Conservation (phyloP, 2,113 vertebrate genomes). For the Xiphophorus hellerii region DNA sequence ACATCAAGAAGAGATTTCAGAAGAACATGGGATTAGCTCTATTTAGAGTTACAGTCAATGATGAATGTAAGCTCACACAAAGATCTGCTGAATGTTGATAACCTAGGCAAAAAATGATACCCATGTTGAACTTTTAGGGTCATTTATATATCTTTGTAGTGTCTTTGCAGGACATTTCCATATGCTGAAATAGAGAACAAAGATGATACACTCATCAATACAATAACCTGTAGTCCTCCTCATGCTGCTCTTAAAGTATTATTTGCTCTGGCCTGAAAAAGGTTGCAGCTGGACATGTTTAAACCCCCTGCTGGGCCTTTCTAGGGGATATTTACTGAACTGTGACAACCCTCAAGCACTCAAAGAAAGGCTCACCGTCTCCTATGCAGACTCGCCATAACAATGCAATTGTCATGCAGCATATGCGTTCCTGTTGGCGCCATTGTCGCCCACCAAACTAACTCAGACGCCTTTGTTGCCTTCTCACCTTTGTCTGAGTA, state of each 20-base stretch:
- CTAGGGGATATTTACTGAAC: conserved; percentile 53
- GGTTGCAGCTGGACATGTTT: conserved; percentile 50
- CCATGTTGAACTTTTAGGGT: conserved; percentile 9
- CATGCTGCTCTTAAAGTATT: conserved; percentile 34
- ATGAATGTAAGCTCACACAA: not conserved
- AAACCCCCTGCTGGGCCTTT: conserved; percentile 45
- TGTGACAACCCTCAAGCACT: conserved; percentile 57
- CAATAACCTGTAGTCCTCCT: conserved; percentile 28
- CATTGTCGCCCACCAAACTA: conserved; percentile 54
- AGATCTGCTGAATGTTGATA: not conserved
- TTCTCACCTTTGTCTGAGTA: conserved; percentile 66
- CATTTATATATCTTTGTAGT: conserved; percentile 17
- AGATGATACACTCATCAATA: conserved; percentile 19
- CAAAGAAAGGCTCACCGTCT: conserved; percentile 52
- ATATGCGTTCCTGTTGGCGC: conserved; percentile 56
- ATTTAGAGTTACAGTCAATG: not conserved
- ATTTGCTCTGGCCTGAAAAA: conserved; percentile 27
- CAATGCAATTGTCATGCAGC: conserved; percentile 67
- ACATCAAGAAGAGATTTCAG: not conserved
- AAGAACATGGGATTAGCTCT: not conserved
- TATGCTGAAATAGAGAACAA: conserved; percentile 9
- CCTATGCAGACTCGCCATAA: conserved; percentile 40
- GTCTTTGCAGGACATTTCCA: conserved; percentile 2
- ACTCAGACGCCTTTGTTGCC: conserved; percentile 57
- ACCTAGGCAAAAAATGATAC: conserved; percentile 2